Base-by-base conservation (phyloP, 2,113 vertebrate genomes). In the Malurus cyaneus region DNA sequence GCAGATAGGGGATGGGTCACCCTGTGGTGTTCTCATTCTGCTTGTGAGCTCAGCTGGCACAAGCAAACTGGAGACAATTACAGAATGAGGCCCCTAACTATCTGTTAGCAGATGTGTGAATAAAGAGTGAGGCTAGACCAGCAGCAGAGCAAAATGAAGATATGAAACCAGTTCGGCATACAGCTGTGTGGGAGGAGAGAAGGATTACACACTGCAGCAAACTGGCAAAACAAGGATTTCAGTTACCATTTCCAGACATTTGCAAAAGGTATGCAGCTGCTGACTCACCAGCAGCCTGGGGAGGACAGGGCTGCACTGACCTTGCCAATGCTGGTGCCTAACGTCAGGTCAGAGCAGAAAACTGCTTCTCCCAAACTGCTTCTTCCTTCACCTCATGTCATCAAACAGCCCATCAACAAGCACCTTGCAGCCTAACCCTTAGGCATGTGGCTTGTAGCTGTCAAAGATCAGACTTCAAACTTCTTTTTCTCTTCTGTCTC, bases 1-100 rank as follows among this genome's bases (percentile, higher is more conserved):
- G 41, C 0, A 1, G 28, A 54, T n/a, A 18, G 32, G 17, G 2
- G 28, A 54, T n/a, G 21, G 32, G 17, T 49, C n/a, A 61, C 5
- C 8, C 39, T 34, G 18, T 18, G 12, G 21, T 57, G 32, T 41
- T 70, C 59, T 73, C 46, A 60, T 7, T 10, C 39, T 52, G 26
- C 28, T 24, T 26, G 16, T 6, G 29, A 54, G 61, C 49, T 81
- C 47, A 91, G 36, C 26, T 53, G 12, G 24, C 53, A 57, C 6
- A 11, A 31, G 6, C 41, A 77, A 90, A 90, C 26, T 19, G 12
- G 17, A 74, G 31, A 71, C 18, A 79, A 61, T 17, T 19, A 47
- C 18, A 57, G 41, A 76, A 82, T 1, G 2, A 80, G 23, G 10
- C 12, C 24, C 25, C 41, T 60, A 82, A 44, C n/a, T 53, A 49